Conservation (phyloP, 2,113 vertebrate species). For the Puffinus mauretanicus region DNA sequence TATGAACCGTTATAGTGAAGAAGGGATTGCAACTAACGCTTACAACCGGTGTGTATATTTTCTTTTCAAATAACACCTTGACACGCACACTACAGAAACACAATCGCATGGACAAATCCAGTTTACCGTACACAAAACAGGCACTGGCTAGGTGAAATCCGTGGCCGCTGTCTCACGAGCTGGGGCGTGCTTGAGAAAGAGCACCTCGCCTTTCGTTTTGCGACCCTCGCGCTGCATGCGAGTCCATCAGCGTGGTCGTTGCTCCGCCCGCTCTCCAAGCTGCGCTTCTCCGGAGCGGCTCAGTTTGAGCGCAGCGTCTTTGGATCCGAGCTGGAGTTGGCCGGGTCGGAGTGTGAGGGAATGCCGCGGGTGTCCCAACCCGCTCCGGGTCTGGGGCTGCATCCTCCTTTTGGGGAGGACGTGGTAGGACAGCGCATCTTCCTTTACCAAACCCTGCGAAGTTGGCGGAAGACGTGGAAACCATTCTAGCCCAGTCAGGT, state of each 20-base stretch:
- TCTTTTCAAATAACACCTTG: constrained; percentile 58
- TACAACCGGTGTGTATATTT: constrained; percentile 76
- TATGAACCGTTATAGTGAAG: constrained; percentile 78
- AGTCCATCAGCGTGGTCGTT: accelerated
- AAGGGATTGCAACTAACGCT: constrained; percentile 79
- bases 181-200: neutral
- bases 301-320: accelerated
- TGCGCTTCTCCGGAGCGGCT: neutral
- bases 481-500: neutral
- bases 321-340: neutral
- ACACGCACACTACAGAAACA: neutral
- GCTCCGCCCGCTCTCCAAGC: neutral
- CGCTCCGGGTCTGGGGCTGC: accelerated
- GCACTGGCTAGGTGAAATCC: neutral
- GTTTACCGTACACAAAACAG: neutral
- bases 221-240: accelerated
- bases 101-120: neutral
- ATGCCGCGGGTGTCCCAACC: neutral
- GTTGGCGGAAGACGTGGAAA: neutral
- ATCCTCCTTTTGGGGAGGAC: neutral
- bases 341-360: neutral
- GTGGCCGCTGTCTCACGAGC: accelerated
- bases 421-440: accelerated
- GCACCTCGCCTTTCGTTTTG: accelerated
- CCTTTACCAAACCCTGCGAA: neutral